These are phyloP conservation scores for Eubucco bourcierii DNA, from an alignment of 2,113 vertebrate genomes.

Conservation along the genomic window DNA sequence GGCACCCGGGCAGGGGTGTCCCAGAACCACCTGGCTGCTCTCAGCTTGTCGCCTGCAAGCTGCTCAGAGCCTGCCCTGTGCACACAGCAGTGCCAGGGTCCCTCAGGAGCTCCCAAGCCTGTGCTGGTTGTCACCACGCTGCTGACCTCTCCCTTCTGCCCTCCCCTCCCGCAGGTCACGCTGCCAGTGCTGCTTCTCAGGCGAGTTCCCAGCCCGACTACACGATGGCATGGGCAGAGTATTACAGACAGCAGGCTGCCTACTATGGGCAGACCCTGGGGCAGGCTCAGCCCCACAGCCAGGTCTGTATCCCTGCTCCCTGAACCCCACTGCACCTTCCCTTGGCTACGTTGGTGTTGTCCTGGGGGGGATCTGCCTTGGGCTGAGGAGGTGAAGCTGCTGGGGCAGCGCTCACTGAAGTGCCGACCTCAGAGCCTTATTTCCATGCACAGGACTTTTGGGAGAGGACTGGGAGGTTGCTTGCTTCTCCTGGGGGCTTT, in stretches of 20 bases:
- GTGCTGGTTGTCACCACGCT: background rate
- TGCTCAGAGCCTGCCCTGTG: background rate
- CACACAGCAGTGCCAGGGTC: fast-evolving
- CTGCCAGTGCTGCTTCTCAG: constrained; percentile 87
- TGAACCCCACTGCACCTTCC: background rate
- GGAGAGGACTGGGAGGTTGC: background rate
- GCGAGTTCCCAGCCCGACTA: constrained; percentile 94
- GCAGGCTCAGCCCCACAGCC: constrained; percentile 91
- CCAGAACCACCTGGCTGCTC: background rate
- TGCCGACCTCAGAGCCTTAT: fast-evolving
- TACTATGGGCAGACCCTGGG: constrained; percentile 94
- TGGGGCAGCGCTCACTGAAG: background rate
- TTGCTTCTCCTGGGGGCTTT: background rate
- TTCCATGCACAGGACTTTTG: fast-evolving
- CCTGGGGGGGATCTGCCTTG: background rate
- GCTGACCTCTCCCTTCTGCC: background rate
- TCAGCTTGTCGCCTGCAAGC: background rate
- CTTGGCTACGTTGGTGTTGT: background rate
- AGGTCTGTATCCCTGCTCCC: constrained; percentile 77
- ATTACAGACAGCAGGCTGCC: constrained; percentile 95
- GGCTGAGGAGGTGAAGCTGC: background rate
- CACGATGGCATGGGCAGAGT: constrained; percentile 95
- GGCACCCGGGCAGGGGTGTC: background rate
- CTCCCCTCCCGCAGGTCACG: constrained; percentile 82
- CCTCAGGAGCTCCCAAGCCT: background rate